phyloP scores from a whole-genome alignment of 2,888 invertebrate genomes.

The Acleris literana region DNA sequence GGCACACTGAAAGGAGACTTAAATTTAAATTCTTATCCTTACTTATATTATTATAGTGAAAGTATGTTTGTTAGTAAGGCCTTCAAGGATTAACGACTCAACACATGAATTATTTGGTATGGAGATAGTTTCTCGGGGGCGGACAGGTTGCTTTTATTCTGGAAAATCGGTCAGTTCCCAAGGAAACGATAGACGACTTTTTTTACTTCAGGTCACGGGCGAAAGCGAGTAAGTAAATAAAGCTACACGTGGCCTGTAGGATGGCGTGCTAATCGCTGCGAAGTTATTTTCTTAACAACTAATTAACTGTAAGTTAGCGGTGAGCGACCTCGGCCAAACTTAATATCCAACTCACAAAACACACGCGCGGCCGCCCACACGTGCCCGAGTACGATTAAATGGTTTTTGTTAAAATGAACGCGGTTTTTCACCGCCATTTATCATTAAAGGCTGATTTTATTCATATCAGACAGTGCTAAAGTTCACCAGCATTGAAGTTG shows the following conservation, averaged over 20 bases:
- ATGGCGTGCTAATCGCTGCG: neutral
- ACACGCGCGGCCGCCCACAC: neutral
- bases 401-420: conserved; percentile 13
- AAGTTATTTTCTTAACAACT: conserved; percentile 8
- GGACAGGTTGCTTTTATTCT: too few species aligned
- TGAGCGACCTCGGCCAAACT: neutral
- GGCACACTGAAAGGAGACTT: neutral
- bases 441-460: conserved; percentile 23
- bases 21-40: neutral
- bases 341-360: conserved; percentile 7
- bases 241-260: conserved; percentile 1
- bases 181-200: too few species aligned
- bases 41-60: too few species aligned
- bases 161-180: too few species aligned
- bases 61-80: too few species aligned
- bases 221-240: too few species aligned
- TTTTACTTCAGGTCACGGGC: too few species aligned
- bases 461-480: conserved; percentile 26
- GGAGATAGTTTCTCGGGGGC: neutral
- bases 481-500: conserved; percentile 24
- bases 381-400: conserved; percentile 3
- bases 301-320: neutral
- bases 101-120: too few species aligned
- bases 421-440: conserved; percentile 13
- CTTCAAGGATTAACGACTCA: too few species aligned